Evolutionary conservation across 2,113 vertebrate species (phyloP), one percentile per base, ranked within the genome.

Genomic region (Lophochroa leadbeateri): DNA sequence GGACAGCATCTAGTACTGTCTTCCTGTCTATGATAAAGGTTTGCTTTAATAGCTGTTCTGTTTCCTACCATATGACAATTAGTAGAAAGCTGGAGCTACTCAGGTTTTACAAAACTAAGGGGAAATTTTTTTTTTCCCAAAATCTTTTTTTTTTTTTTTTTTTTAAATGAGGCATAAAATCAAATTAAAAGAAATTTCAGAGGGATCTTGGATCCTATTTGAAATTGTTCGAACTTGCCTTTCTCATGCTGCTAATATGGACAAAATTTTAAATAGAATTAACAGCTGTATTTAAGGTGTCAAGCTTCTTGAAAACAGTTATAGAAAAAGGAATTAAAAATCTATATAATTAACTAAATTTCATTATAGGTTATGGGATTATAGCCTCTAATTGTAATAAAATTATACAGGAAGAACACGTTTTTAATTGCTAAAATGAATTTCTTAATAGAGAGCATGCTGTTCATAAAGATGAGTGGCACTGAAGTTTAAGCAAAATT

Each of bases 341-440:
- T n/a, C 11, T 29, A 6, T 70, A 29, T 28, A 69, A 55, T 39
- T 81, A 69, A 50, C 35, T 81, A 63, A 2, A 39, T 79, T 67
- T 64, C 61, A 16, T 64, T 84, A 35, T 50, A 64, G 23, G 67
- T 49, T 25, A 57, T 79, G 39, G 21, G 39, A 55, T 92, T 95
- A 90, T 95, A 95, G 77, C 75, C 91, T 96, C 29, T 68, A 83
- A 88, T 89, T 96, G 72, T 96, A 96, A 90, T 94, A 96, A 95
- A 92, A 96, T 81, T 55, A 39, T 94, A 63, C 80, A 80, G 88
- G 84, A 97, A 96, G 90, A 93, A 46, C 60, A 50, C 9, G 39
- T 92, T 94, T 64, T 95, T 77, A 92, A 88, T 96, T 97, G 90
- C 82, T 92, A 92, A 97, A 96, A 86, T 39, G 35, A 91, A 69